These are phyloP conservation scores for Hyla sarda DNA, from an alignment of 2,113 vertebrate species.

Conservation along the genomic window DNA sequence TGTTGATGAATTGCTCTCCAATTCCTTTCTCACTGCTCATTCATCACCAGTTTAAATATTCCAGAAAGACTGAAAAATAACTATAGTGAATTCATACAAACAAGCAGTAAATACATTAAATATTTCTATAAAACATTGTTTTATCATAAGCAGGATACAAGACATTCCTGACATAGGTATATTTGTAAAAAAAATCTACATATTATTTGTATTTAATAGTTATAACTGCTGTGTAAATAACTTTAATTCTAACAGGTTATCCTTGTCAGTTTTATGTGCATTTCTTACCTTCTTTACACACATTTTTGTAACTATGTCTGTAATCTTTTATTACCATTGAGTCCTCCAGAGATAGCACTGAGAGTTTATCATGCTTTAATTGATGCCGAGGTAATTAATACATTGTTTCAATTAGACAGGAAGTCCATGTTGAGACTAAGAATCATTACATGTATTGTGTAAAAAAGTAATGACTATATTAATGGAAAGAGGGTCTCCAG, in stretches of 20 bases:
- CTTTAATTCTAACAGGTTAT: slow-evolving; percentile 3
- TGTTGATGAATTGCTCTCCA: slow-evolving; percentile 46
- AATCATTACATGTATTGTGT: slow-evolving; percentile 54
- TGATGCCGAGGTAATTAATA: slow-evolving; percentile 59
- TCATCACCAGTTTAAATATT: slow-evolving; percentile 54
- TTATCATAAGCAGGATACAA: not conserved
- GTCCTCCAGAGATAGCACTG: slow-evolving; percentile 49
- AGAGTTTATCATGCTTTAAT: slow-evolving; percentile 58
- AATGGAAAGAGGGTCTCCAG: slow-evolving; percentile 45
- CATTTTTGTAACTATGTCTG: slow-evolving; percentile 48
- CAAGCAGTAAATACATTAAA: slow-evolving; percentile 8
- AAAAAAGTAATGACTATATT: slow-evolving; percentile 58
- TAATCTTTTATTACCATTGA: slow-evolving; percentile 55
- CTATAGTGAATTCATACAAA: not conserved
- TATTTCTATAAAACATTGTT: not conserved
- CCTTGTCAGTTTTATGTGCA: slow-evolving; percentile 3
- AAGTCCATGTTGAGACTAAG: slow-evolving; percentile 57
- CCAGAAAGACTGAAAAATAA: not conserved
- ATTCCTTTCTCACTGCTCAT: slow-evolving; percentile 37
- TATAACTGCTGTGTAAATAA: not conserved
- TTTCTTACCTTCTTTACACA: slow-evolving; percentile 10
- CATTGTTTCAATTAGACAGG: slow-evolving; percentile 59
- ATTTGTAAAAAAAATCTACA: not conserved
- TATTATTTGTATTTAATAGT: slow-evolving; percentile 5
- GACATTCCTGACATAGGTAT: no score